Base-by-base conservation (phyloP, 37 sponge, comb jelly and placozoan genomes). In the Chondrosia reniformis region DNA sequence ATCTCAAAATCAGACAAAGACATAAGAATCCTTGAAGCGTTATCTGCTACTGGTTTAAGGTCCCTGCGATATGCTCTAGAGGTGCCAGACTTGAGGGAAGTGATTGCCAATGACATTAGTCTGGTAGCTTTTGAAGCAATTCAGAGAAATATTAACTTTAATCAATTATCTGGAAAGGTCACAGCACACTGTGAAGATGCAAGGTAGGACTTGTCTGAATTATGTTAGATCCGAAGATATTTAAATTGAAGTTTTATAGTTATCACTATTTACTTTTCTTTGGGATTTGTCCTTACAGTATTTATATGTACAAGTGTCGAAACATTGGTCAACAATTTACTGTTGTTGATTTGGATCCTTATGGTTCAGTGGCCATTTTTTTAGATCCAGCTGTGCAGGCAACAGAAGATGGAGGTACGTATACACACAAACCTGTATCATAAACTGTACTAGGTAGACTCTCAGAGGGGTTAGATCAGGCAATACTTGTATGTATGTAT, bases 341-440 rank as follows among this genome's bases (percentile, higher is more conserved):
- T 84, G 99, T 98, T 44, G 83, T 98, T 56, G 99, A 98, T 45
- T 33, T 98, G 7, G 98, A 97, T 80, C 99, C 99, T 0, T 98
- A 98, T 78, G 99, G 99, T 27, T 88, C 99, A 0, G 91, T 96
- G 2, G 37, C 87, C n/a, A 59, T 61, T 30, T 98, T 98, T 63
- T 82, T 95, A 40, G 99, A 98, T 62, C 44, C 96, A 21, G 87
- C 93, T 1, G 87, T 95, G 17, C 96, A 98, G 76, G 81, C 89
- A 19, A 85, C 90, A 32, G 43, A 59, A 19, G 93, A 95, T 74
- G 97, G 97, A 81, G 97, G 97, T 93, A 36, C 19, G 66, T n/a
- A n/a, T n/a, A n/a, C n/a, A n/a, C n/a, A n/a, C n/a, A n/a, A n/a
- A n/a, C n/a, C n/a, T n/a, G n/a, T n/a, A n/a, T n/a, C n/a, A n/a